phyloP scores from a whole-genome alignment of 2,113 vertebrate species.

The Mastomys coucha region DNA sequence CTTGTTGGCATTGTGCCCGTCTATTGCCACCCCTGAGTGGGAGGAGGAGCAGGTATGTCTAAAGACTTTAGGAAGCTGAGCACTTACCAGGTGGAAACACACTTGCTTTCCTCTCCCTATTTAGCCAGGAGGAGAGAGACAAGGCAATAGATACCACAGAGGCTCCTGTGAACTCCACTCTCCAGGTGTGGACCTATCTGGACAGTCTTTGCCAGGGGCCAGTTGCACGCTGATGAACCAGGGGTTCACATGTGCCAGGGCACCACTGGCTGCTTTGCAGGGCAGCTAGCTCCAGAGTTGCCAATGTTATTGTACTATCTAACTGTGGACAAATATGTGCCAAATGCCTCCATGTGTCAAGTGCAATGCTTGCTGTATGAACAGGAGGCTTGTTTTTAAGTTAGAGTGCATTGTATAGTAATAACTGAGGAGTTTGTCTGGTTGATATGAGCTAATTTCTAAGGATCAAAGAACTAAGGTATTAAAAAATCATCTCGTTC shows the following conservation, averaged over 20 bases:
- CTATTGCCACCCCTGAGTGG: not conserved
- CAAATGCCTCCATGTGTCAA: not conserved
- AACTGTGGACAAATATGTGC: not conserved
- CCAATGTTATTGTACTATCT: not conserved
- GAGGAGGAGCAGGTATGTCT: not conserved
- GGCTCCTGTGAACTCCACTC: not conserved
- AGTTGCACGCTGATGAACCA: not conserved
- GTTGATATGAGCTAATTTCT: constrained; percentile 34
- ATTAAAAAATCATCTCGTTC: constrained; percentile 39
- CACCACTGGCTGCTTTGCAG: not conserved
- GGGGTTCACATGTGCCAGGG: not conserved
- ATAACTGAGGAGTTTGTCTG: not conserved
- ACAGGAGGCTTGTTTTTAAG: constrained; percentile 52
- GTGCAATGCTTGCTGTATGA: not conserved
- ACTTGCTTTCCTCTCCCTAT: not conserved
- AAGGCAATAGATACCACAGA: not conserved
- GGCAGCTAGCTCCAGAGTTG: not conserved
- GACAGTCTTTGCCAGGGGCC: not conserved
- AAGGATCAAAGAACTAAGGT: constrained; percentile 30
- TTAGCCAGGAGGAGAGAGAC: constrained; percentile 9
- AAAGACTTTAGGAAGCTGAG: not conserved
- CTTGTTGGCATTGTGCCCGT: not conserved
- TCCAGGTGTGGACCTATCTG: not conserved
- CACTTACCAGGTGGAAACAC: not conserved
- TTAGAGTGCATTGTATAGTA: constrained; percentile 17